These are phyloP conservation scores for Eidolon helvum DNA, from an alignment of 2,113 vertebrate genomes.

Conservation along the genomic window DNA sequence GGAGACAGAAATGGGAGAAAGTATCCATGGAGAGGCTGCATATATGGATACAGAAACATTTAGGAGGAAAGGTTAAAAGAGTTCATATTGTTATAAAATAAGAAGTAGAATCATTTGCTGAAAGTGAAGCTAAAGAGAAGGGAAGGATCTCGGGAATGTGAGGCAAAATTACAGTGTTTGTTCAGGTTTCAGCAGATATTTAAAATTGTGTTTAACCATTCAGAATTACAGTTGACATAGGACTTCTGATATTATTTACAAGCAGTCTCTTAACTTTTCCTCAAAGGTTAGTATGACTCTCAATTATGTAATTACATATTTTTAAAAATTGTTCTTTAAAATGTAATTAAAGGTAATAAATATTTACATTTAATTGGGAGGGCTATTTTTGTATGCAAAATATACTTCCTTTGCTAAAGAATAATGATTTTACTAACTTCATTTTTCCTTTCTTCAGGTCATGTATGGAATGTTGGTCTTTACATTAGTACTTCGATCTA, in stretches of 20 bases:
- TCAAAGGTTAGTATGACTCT: not conserved
- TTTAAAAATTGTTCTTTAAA: not conserved
- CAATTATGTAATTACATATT: not conserved
- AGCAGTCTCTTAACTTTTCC: not conserved
- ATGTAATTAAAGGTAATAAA: not conserved
- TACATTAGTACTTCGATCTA: constrained; percentile 92
- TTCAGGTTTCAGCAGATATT: not conserved
- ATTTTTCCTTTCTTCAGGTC: constrained; percentile 85
- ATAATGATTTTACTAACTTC: not conserved
- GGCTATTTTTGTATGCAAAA: not conserved
- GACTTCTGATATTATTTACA: constrained; percentile 39
- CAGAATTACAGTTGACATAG: not conserved
- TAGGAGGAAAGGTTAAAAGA: not conserved
- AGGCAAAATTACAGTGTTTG: not conserved
- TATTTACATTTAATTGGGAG: constrained; percentile 38
- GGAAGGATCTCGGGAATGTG: not conserved
- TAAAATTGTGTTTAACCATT: not conserved
- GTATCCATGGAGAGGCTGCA: not conserved
- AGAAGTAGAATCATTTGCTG: not conserved
- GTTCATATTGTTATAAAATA: not conserved
- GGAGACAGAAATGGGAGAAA: not conserved
- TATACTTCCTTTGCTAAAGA: constrained; percentile 15
- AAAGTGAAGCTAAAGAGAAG: not conserved
- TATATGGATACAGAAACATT: not conserved
- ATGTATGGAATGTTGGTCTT: constrained; percentile 96